Evolutionary conservation across 2,888 invertebrate species (phyloP), one percentile per base, ranked within the genome.

Genomic region (Euproctis similis): DNA sequence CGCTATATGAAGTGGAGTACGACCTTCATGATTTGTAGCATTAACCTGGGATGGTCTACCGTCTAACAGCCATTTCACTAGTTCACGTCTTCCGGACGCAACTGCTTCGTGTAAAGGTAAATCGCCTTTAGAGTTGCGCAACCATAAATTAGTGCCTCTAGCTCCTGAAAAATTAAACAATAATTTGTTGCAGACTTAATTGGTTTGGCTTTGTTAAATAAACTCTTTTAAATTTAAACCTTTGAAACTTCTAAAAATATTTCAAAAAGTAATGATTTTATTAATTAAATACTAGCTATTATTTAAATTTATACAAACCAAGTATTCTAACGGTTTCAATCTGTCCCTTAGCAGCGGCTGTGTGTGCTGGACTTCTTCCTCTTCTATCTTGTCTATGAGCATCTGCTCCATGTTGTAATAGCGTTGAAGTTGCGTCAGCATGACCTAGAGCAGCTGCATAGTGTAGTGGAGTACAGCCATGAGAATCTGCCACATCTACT

Each of bases 371-470:
- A 39, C 95, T 96, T 41, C 97, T 87, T 7, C 97, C 97, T 64
- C 96, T 92, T 28, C 93, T 87, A 65, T 98, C 98, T 68, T 96
- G 96, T 8, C 96, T 88, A 76, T 97, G 96, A 0, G 96, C 90
- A 67, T 97, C 92, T 0, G 97, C 95, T 1, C 95, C 96, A 42
- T 94, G 90, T 36, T 93, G 91, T n/a, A 99, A 82, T 21, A 99
- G 84, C 2, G 95, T 86, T 2, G 93, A 90, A 0, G 97, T 96
- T 9, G 97, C 95, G 61, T 97, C 96, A 0, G 95, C 94, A 64
- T 98, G 98, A 0, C 98, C 97, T 28, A 98, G 82, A 0, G 98
- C 97, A 1, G 97, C 96, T 2, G 98, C 95, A 65, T 98, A 99
- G 75, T 98, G 98, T 12, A 99, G 76, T 0, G 98, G 94, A 0